These are phyloP conservation scores for Atta cephalotes DNA, from an alignment of 1,140 invertebrate genomes.

Conservation along the genomic window DNA sequence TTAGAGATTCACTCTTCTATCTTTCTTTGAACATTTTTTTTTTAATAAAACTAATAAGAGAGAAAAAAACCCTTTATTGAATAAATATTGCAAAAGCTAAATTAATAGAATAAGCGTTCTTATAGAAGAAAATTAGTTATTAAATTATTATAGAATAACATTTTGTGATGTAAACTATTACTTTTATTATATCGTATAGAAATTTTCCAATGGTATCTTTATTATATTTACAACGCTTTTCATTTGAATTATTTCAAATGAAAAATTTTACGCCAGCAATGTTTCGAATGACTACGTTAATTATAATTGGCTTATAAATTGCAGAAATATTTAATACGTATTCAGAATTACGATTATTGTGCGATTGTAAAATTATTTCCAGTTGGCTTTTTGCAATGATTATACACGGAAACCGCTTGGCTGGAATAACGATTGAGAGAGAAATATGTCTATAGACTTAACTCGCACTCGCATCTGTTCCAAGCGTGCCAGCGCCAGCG, in stretches of 20 bases:
- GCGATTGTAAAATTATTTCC: background rate
- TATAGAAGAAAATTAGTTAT: background rate
- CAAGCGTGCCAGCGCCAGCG: slow-evolving; percentile 12
- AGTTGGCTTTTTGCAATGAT: background rate
- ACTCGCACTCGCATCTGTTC: slow-evolving; percentile 25
- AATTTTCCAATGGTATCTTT: background rate
- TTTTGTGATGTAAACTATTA: background rate
- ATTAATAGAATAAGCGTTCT: background rate
- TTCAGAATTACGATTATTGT: background rate
- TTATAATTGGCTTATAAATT: background rate
- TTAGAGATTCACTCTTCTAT: background rate
- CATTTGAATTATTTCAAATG: background rate
- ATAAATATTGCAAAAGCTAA: background rate
- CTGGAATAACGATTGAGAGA: slow-evolving; percentile 26
- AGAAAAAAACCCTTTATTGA: background rate
- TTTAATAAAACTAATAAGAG: background rate
- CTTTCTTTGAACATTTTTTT: background rate
- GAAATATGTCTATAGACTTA: slow-evolving; percentile 41
- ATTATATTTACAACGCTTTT: background rate
- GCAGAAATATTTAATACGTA: background rate
- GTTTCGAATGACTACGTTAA: background rate
- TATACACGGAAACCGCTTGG: slow-evolving; percentile 1
- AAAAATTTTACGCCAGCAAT: slow-evolving; percentile 4
- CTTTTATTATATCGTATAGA: background rate
- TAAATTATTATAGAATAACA: background rate